A percentile compares a stretch with the other conserved stretches of the same genome.
These are phyloP conservation scores for Alcis repandata DNA, from an alignment of 2,888 invertebrate species.

Conservation along the genomic window DNA sequence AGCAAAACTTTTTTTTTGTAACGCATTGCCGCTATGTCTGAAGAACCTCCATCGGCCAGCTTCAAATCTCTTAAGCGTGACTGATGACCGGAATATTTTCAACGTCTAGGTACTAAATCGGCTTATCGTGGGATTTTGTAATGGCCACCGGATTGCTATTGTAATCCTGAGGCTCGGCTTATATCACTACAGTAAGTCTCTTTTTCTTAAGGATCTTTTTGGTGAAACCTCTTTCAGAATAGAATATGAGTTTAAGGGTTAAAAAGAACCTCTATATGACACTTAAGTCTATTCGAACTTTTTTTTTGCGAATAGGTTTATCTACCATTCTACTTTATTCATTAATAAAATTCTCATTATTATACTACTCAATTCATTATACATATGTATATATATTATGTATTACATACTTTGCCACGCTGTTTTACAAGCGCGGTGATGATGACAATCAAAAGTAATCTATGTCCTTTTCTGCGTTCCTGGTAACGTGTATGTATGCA, in stretches of 20 bases:
- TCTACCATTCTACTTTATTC: too few relatives aligned
- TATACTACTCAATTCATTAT: too few relatives aligned
- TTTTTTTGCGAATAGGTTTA: too few relatives aligned
- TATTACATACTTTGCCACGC: too few relatives aligned
- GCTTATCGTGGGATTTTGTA: slow-evolving; percentile 31
- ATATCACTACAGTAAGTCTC: slow-evolving; percentile 16
- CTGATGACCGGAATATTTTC: slow-evolving; percentile 34
- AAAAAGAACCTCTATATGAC: not conserved
- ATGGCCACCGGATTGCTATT: slow-evolving; percentile 33
- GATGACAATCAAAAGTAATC: too few relatives aligned
- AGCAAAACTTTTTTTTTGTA: not conserved
- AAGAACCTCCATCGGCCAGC: not conserved
- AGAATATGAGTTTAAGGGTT: too few relatives aligned
- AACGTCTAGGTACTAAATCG: slow-evolving; percentile 16
- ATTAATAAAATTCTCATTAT: too few relatives aligned
- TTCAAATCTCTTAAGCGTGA: slow-evolving; percentile 33
- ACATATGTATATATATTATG: too few relatives aligned
- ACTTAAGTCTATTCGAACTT: too few relatives aligned
- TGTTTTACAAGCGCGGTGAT: too few relatives aligned
- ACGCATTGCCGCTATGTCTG: not conserved
- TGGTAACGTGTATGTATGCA: too few relatives aligned
- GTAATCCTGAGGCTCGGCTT: slow-evolving; percentile 7
- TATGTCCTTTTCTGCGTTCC: too few relatives aligned
- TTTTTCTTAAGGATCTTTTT: not conserved
- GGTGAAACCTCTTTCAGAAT: not conserved